Evolutionary conservation across 1,140 invertebrate species (phyloP).

Genomic region (Metaphire vulgaris): DNA sequence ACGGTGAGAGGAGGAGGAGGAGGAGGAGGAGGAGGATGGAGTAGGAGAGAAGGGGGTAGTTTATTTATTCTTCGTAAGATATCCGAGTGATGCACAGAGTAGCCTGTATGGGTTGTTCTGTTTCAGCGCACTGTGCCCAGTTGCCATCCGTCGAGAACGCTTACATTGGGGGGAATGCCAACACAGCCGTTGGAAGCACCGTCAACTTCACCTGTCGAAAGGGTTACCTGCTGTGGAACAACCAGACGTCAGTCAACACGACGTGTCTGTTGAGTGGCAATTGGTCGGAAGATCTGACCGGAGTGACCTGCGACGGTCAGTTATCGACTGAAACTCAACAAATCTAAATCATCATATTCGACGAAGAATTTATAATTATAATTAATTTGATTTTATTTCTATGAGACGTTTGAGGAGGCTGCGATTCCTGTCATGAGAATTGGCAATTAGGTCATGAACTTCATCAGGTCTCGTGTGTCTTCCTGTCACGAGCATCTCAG

Average conservation of each 20-base stretch:
- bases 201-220: conserved; percentile 4
- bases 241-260: neutral
- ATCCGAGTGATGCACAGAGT: neutral
- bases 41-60: no score
- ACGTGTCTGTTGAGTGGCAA: conserved; percentile 15
- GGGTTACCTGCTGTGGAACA: conserved; percentile 12
- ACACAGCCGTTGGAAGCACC: conserved; percentile 13
- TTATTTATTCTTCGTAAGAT: neutral
- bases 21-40: no score
- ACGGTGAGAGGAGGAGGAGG: neutral
- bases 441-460: no score
- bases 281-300: conserved; percentile 4
- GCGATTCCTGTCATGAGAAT: no score
- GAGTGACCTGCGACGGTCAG: neutral
- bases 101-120: neutral
- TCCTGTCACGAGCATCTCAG: no score
- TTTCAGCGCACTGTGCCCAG: neutral
- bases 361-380: no score
- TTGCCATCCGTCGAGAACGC: neutral
- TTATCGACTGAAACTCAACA: no score
- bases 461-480: no score
- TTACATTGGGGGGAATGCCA: neutral
- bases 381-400: no score
- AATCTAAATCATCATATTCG: no score
- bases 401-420: no score